A percentile compares a stretch with the other conserved stretches of the same genome.
phyloP scores from a whole-genome alignment of 92 coral and sea anemone genomes.

The Bergia puertoricense region DNA sequence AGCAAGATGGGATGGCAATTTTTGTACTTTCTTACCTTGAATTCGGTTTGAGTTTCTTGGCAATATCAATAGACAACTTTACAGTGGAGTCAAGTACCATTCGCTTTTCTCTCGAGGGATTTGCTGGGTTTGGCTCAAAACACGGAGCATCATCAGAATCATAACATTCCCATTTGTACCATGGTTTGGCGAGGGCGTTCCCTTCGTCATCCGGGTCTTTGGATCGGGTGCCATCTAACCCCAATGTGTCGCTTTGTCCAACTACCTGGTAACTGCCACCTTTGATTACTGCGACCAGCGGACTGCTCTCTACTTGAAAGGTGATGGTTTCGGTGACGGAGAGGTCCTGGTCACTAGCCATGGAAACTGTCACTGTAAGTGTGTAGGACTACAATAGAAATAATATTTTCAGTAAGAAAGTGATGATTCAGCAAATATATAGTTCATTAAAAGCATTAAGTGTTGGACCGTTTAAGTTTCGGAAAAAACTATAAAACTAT shows the following conservation, averaged over 20 bases:
- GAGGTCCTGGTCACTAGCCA: slow-evolving; percentile 60
- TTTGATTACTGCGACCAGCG: slow-evolving; percentile 50
- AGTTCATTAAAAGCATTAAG: too few relatives aligned
- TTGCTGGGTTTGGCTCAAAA: slow-evolving; percentile 52
- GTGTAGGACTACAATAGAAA: slow-evolving; percentile 58
- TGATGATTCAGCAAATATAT: too few relatives aligned
- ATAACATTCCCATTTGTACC: slow-evolving; percentile 68
- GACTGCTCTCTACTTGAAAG: slow-evolving; percentile 55
- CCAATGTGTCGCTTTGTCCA: slow-evolving; percentile 45
- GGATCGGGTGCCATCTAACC: slow-evolving; percentile 52
- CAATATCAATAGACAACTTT: slow-evolving; percentile 34
- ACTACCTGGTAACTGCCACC: slow-evolving; percentile 53
- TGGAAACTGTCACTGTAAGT: slow-evolving; percentile 62
- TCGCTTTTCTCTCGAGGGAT: slow-evolving; percentile 34
- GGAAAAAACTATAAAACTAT: too few relatives aligned
- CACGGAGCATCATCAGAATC: slow-evolving; percentile 52
- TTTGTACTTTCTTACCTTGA: slow-evolving; percentile 15
- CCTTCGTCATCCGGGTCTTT: slow-evolving; percentile 60
- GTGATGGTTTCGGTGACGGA: slow-evolving; percentile 44
- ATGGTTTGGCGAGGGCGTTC: slow-evolving; percentile 1
- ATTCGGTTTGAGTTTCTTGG: slow-evolving; percentile 41
- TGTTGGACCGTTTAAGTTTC: too few relatives aligned
- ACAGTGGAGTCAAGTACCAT: slow-evolving; percentile 48
- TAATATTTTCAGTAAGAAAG: too few relatives aligned
- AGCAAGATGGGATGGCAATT: too few relatives aligned